Evolutionary conservation across 2,113 vertebrate genomes (phyloP).

Genomic region (Copsychus sechellarum): DNA sequence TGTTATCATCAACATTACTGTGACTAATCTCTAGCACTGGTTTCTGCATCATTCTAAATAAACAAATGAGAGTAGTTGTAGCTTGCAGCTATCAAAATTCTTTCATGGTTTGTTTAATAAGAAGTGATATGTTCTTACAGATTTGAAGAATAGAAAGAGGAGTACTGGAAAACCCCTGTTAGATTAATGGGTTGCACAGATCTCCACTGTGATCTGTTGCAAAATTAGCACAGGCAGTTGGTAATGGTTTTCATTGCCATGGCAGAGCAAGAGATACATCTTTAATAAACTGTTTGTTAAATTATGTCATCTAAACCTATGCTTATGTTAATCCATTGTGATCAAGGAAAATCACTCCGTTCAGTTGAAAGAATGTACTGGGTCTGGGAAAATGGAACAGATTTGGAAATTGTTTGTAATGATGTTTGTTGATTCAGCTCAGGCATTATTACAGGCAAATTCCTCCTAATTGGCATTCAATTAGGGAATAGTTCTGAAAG

Average conservation of each 20-base stretch:
- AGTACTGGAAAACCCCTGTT: neutral
- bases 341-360: neutral
- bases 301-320: neutral
- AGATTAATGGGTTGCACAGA: neutral
- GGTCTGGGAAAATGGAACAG: neutral
- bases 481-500: neutral
- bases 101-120: neutral
- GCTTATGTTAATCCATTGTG: neutral
- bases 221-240: neutral
- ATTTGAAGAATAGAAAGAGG: neutral
- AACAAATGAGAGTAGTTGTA: neutral
- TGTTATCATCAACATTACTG: neutral
- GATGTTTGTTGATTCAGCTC: neutral
- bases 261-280: neutral
- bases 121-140: neutral
- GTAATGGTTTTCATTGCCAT: neutral
- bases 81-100: neutral
- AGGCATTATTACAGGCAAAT: neutral
- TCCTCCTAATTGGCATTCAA: neutral
- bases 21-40: neutral
- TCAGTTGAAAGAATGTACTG: neutral
- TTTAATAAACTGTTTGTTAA: conserved; percentile 1
- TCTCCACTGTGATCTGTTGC: neutral
- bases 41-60: neutral
- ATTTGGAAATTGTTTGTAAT: neutral